phyloP scores from a whole-genome alignment of 2,888 invertebrate genomes.

The Caenorhabditis becei region DNA sequence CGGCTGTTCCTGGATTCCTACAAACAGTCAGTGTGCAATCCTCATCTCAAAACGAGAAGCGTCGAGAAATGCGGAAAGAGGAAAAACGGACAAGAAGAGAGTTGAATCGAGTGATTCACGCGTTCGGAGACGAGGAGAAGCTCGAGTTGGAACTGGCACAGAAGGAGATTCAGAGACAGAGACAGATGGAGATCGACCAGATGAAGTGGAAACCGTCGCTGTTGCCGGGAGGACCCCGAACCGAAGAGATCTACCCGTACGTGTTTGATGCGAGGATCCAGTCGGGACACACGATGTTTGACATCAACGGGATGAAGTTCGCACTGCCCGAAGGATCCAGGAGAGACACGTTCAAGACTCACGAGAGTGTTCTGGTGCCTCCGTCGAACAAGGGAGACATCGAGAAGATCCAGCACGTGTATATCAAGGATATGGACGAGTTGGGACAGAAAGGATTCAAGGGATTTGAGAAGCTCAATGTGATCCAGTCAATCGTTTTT shows the following conservation, averaged over 20 bases:
- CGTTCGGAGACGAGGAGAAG: slow-evolving; percentile 81
- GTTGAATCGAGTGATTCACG: slow-evolving; percentile 88
- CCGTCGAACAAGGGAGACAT: slow-evolving; percentile 79
- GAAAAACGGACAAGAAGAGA: slow-evolving; percentile 68
- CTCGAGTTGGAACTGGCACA: slow-evolving; percentile 73
- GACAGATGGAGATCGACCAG: slow-evolving; percentile 82
- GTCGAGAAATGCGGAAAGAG: slow-evolving; percentile 71
- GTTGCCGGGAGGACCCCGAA: slow-evolving; percentile 47
- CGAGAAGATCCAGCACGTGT: slow-evolving; percentile 84
- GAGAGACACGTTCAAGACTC: slow-evolving; percentile 87
- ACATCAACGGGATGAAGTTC: slow-evolving; percentile 88
- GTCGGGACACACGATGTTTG: slow-evolving; percentile 87
- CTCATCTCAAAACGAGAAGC: slow-evolving; percentile 66
- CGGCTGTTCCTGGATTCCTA: slow-evolving; percentile 47
- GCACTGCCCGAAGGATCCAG: slow-evolving; percentile 89
- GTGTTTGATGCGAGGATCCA: slow-evolving; percentile 90
- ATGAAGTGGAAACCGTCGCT: slow-evolving; percentile 80
- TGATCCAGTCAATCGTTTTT: slow-evolving; percentile 96
- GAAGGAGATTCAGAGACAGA: slow-evolving; percentile 69
- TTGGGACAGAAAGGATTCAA: slow-evolving; percentile 92
- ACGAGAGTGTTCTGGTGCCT: slow-evolving; percentile 88
- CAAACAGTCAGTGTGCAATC: slow-evolving; percentile 74
- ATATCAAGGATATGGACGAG: slow-evolving; percentile 85
- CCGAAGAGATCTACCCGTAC: slow-evolving; percentile 87
- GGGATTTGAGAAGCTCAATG: slow-evolving; percentile 91